Evolutionary conservation across 2,797 vertebrate species (phyloP), one percentile per base, ranked within the genome.

Genomic region (Chelon labrosus): DNA sequence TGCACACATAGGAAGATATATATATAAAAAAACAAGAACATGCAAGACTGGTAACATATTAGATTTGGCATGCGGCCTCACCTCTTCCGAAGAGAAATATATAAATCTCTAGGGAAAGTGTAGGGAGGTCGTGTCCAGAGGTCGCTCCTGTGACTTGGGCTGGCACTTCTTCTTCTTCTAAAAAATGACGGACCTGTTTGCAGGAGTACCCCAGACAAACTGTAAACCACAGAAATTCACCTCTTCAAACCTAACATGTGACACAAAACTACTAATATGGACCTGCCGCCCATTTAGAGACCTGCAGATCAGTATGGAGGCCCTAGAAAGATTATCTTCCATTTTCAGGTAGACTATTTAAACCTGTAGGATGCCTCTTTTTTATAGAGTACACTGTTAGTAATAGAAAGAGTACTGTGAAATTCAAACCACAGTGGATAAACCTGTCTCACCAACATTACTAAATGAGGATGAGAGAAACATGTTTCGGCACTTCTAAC

Each of bases 61-160:
- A 52, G 71, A 73, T 79, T 70, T 73, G 71, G 70, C 76, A 31
- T 41, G 63, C 50, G 67, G 78, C 73, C 68, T 53, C 68, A 58
- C 46, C n/a, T 79, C 67, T 71, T 85, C 85, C 25, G 5, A 70
- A 80, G 85, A 73, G 80, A 87, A 77, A 87, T 91, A 83, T 78
- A 90, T 72, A 88, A 84, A 87, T 91, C 85, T 77, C 82, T 69
- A 53, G 31, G 71, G 49, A 62, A 47, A 64, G 44, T 64, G 67
- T 22, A 3, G 1, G 22, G 22, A 22, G 22, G 59, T 79, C 73
- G 68, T 68, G 52, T 82, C 73, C 83, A 74, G 77, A 76, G 77
- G 73, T 86, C 59, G 68, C 70, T 68, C 64, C 78, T 81, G 76
- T 85, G 86, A 89, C 86, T 82, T 79, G 90, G 83, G 89, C 80